Evolutionary conservation across 2,113 vertebrate species (phyloP).

Genomic region (Alces alces): DNA sequence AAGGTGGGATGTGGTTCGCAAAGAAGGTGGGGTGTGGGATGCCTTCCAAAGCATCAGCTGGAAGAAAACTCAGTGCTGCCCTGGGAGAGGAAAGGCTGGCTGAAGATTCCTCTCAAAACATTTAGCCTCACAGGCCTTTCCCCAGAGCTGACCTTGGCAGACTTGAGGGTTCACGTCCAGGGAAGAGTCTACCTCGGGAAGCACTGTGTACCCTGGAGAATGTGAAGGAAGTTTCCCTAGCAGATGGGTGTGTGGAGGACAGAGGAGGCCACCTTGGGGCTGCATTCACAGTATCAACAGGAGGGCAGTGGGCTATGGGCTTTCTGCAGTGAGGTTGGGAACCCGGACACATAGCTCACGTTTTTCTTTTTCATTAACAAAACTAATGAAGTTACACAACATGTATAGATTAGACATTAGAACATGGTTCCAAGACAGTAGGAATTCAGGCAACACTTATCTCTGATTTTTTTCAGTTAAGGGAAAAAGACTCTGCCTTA

Average conservation of each 20-base stretch:
- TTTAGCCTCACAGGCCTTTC: background rate
- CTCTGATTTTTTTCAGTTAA: background rate
- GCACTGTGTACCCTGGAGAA: background rate
- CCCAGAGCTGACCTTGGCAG: background rate
- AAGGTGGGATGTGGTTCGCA: background rate
- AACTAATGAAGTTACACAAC: background rate
- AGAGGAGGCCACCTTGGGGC: background rate
- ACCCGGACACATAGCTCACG: background rate
- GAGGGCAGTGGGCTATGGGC: background rate
- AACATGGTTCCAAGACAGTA: no score
- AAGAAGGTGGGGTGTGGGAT: background rate
- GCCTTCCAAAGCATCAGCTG: background rate
- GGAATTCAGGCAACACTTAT: background rate
- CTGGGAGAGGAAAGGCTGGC: background rate
- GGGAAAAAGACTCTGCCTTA: background rate
- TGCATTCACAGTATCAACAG: background rate
- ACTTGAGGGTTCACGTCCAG: rapidly evolving
- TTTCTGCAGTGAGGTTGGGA: background rate
- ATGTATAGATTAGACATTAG: background rate
- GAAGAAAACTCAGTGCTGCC: background rate
- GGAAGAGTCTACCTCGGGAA: background rate
- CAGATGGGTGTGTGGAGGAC: background rate
- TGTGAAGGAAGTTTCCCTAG: background rate
- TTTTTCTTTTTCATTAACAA: no score
- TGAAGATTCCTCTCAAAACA: background rate